phyloP scores from a whole-genome alignment of 1,140 invertebrate genomes.

The Uloborus diversus region DNA sequence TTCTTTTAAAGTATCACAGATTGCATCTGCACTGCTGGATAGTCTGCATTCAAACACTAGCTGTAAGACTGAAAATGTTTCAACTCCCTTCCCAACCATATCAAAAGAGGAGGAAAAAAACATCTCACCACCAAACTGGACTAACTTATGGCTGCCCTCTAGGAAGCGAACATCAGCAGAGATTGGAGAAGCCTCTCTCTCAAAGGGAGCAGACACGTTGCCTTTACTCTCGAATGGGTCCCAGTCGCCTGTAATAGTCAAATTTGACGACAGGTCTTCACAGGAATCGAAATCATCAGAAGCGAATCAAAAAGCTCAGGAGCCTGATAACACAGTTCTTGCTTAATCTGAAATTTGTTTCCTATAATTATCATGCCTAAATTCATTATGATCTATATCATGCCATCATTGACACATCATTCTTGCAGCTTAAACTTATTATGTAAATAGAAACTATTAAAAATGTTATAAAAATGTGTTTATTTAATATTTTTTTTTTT shows the following conservation, averaged over 20 bases:
- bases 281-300: not conserved
- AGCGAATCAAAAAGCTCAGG: not conserved
- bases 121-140: constrained; percentile 14
- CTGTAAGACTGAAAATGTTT: constrained; percentile 13
- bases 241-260: constrained; percentile 18
- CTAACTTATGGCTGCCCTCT: constrained; percentile 3
- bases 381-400: not conserved
- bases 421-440: no score
- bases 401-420: not conserved
- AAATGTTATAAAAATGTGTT: no score
- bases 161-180: not conserved
- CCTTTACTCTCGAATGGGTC: constrained; percentile 18
- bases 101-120: constrained; percentile 31
- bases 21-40: constrained; percentile 32
- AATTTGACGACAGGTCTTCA: constrained; percentile 15
- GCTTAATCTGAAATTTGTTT: not conserved
- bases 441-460: no score
- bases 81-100: not conserved
- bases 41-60: constrained; percentile 12
- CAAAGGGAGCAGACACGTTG: constrained; percentile 19
- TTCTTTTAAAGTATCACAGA: constrained; percentile 20
- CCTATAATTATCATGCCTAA: not conserved
- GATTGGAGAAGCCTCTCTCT: not conserved
- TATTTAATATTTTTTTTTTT: no score
- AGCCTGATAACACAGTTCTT: not conserved